Conservation (phyloP, 2,888 invertebrate species). For the Chironomus tentans region DNA sequence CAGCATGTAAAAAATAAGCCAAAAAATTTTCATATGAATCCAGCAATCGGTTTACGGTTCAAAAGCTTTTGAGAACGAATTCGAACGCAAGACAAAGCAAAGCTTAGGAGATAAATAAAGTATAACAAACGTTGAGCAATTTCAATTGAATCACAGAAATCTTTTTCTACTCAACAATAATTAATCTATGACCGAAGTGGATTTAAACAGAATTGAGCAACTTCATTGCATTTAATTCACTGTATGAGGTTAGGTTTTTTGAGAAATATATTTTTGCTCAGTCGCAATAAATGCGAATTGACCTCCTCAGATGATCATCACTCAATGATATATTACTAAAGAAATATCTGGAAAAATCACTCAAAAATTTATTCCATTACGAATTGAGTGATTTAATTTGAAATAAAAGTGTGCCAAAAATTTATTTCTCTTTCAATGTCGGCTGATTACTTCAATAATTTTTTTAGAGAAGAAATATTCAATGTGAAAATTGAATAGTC, state of each 20-base stretch:
- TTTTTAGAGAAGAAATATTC: too few species aligned
- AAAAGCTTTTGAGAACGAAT: slow-evolving; percentile 3
- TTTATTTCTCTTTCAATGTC: too few species aligned
- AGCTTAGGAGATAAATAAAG: background rate
- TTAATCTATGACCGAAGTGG: too few species aligned
- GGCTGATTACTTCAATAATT: too few species aligned
- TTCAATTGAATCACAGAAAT: background rate
- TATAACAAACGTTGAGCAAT: too few species aligned
- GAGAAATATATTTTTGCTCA: too few species aligned
- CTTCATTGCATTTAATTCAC: background rate
- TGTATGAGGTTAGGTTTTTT: background rate
- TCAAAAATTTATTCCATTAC: background rate
- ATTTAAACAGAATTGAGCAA: background rate
- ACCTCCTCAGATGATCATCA: background rate
- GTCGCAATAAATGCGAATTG: background rate
- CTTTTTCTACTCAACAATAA: background rate
- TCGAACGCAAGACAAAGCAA: background rate
- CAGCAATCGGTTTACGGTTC: background rate
- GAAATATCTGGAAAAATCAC: too few species aligned
- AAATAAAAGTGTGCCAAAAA: too few species aligned
- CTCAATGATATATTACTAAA: too few species aligned
- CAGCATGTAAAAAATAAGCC: background rate
- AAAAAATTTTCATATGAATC: background rate
- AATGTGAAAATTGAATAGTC: too few species aligned
- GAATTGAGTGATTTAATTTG: background rate